Percentiles rank a stretch among this genome's conserved stretches.
Evolutionary conservation across 2,797 vertebrate genomes (phyloP).

Genomic region (Menidia menidia): DNA sequence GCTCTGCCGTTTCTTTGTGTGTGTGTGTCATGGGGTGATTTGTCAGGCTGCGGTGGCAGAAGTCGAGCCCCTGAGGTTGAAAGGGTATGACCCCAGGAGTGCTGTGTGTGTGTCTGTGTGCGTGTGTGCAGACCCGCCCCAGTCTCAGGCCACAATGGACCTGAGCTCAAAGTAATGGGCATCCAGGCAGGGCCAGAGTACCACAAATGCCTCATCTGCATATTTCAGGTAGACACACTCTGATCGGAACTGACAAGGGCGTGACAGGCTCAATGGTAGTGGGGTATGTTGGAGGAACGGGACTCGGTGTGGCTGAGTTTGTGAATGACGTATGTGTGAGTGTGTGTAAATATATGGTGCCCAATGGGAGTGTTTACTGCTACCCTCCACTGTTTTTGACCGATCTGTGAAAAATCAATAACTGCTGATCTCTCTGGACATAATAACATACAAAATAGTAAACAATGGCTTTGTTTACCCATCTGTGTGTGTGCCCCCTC

Average conservation of each 20-base stretch:
- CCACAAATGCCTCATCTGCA: conserved; percentile 94
- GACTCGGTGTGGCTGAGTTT: conserved; percentile 47
- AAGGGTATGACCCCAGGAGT: conserved; percentile 98
- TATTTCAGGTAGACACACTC: conserved; percentile 98
- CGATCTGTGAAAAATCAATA: conserved; percentile 93
- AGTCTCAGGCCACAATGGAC: conserved; percentile 89
- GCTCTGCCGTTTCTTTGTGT: conserved; percentile 87
- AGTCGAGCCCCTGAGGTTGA: conserved; percentile 98
- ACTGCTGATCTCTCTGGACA: conserved; percentile 90
- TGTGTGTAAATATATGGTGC: conserved; percentile 54
- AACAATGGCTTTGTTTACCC: conserved; percentile 94
- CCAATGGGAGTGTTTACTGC: conserved; percentile 85
- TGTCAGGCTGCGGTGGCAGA: conserved; percentile 97
- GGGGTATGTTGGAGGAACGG: conserved; percentile 65
- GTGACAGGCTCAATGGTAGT: conserved; percentile 92
- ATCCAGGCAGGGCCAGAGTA: conserved; percentile 79
- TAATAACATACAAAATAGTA: conserved; percentile 92
- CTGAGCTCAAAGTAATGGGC: conserved; percentile 89
- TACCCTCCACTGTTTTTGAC: conserved; percentile 82
- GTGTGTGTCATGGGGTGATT: conserved; percentile 90
- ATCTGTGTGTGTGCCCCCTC: conserved; percentile 70
- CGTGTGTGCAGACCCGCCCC: conserved; percentile 79
- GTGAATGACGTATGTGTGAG: conserved; percentile 31
- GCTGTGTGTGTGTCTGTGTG: conserved; percentile 82
- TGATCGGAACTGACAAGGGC: conserved; percentile 98